Evolutionary conservation across 1,140 invertebrate species (phyloP), one percentile per base, ranked within the genome.

Genomic region (Drosophila busckii): DNA sequence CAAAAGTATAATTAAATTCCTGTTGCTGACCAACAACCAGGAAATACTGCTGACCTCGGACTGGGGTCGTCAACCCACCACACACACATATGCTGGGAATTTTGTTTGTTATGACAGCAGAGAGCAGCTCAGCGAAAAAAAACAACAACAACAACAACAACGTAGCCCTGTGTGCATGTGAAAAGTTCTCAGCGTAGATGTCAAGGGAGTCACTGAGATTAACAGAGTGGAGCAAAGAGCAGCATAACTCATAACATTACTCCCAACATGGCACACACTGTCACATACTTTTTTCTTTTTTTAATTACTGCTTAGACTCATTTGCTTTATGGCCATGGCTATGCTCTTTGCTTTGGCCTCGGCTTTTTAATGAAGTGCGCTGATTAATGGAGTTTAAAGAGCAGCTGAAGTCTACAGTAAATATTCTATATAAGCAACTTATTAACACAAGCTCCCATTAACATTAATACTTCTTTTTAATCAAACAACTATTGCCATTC

Each of bases 1-100:
- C 63, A 70, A 70, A 70, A 70, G 66, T 70, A 66, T 70, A 70
- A 70, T 70, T 70, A 70, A 70, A 70, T 70, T 70, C 62, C 66
- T 61, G 61, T 49, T 40, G 35, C 46, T 29, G 46, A 42, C 12
- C 45, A 26, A 19, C 49, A 50, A 38, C 56, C 55, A 53, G 31
- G 23, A 26, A 49, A 34, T n/a, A n/a, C n/a, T 40, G 35, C 46
- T 29, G 46, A 42, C 12, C 45, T 23, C 13, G 49, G 56, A 38
- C 56, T 49, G 44, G 31, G 23, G 26, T 38, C 25, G 5, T 25
- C 13, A 9, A 13, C 12, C 8, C 12, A 31, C 9, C 31, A 10
- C 13, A 22, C 10, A 26, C 60, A 60, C 63, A 70, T 58, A 70
- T 70, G 62, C 63, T 66, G 66, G 62, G 62, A 70, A 70, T 70